Conservation (phyloP, 1,140 invertebrate species). For the Pseudomyrmex dendroicus region DNA sequence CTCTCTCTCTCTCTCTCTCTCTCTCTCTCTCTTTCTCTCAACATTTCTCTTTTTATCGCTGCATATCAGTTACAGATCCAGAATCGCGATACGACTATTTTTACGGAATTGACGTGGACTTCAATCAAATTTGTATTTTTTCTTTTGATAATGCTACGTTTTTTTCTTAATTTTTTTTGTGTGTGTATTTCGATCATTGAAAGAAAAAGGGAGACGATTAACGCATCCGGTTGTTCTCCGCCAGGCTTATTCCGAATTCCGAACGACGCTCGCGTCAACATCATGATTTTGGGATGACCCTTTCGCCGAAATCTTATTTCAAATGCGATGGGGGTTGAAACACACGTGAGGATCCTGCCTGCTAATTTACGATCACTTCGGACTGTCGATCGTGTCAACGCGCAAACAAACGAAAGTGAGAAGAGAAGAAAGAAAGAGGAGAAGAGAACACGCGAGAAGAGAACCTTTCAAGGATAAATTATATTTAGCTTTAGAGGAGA, state of each 20-base stretch:
- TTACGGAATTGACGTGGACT: neutral
- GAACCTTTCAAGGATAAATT: slow-evolving; percentile 67
- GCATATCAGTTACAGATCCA: neutral
- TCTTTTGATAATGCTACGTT: too few relatives aligned
- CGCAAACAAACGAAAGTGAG: slow-evolving; percentile 28
- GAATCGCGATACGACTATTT: neutral
- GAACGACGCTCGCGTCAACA: slow-evolving; percentile 65
- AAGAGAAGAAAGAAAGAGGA: neutral
- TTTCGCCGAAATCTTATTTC: slow-evolving; percentile 79
- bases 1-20: slow-evolving; percentile 4
- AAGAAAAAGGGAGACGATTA: neutral
- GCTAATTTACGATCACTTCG: slow-evolving; percentile 11
- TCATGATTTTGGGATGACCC: slow-evolving; percentile 77
- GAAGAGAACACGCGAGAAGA: neutral
- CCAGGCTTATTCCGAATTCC: slow-evolving; percentile 74
- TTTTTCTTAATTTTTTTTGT: too few relatives aligned
- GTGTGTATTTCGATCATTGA: neutral
- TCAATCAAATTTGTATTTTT: too few relatives aligned
- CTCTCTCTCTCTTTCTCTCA: neutral
- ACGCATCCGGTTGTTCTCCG: slow-evolving; percentile 68
- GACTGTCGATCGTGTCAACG: slow-evolving; percentile 12
- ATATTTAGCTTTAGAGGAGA: slow-evolving; percentile 64
- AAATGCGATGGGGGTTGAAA: slow-evolving; percentile 73
- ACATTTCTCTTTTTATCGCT: neutral
- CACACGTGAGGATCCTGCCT: slow-evolving; percentile 73